These are phyloP conservation scores for Epirrhoe alternata DNA, from an alignment of 2,888 invertebrate species.

Conservation along the genomic window DNA sequence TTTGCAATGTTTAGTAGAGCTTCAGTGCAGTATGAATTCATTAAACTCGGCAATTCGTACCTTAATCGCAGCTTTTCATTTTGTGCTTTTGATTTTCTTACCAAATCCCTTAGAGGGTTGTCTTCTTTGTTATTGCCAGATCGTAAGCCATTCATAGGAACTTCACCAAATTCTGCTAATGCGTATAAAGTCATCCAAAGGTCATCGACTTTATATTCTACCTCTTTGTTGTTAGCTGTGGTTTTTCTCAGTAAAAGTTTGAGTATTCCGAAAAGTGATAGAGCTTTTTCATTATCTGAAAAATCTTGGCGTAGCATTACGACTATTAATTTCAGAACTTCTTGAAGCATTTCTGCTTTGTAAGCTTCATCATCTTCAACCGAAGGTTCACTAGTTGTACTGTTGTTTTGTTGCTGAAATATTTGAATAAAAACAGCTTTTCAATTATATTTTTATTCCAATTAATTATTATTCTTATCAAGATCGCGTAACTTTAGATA, in stretches of 20 bases:
- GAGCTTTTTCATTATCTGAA: conserved; percentile 27
- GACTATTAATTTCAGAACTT: conserved; percentile 26
- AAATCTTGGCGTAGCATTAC: conserved; percentile 31
- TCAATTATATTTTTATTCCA: too few species aligned
- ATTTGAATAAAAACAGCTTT: neutral
- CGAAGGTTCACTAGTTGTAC: neutral
- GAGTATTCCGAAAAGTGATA: conserved; percentile 25
- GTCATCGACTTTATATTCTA: conserved; percentile 37
- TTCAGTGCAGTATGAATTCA: conserved; percentile 27
- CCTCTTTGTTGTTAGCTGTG: conserved; percentile 29
- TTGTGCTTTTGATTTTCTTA: neutral
- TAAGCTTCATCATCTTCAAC: conserved; percentile 22
- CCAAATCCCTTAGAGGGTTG: neutral
- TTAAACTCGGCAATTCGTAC: conserved; percentile 20
- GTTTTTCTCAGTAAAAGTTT: conserved; percentile 30
- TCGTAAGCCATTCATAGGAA: neutral
- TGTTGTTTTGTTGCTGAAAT: conserved; percentile 16
- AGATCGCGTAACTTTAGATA: too few species aligned
- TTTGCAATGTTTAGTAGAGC: conserved; percentile 23
- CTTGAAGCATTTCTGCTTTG: conserved; percentile 27
- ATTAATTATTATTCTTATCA: too few species aligned
- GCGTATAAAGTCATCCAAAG: conserved; percentile 38
- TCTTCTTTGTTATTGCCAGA: neutral
- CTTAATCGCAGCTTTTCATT: conserved; percentile 8
- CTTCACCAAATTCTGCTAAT: conserved; percentile 18